Conservation (phyloP, 1,140 invertebrate genomes). For the Trichonephila clavata region DNA sequence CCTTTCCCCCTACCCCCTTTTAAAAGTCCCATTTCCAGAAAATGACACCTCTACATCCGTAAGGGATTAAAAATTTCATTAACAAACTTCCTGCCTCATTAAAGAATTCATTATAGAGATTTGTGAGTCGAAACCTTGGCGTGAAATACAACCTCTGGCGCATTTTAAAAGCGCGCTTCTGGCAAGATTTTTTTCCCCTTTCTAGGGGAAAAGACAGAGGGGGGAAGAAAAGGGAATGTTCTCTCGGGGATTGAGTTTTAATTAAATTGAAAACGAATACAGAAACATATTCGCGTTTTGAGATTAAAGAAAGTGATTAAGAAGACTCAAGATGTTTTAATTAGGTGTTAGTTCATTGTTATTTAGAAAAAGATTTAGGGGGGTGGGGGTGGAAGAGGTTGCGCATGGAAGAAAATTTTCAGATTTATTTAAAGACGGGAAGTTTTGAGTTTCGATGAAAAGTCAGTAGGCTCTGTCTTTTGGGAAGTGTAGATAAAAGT, state of each 20-base stretch:
- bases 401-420: neutral
- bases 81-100: constrained; percentile 73
- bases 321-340: constrained; percentile 61
- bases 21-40: constrained; percentile 49
- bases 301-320: constrained; percentile 63
- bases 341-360: neutral
- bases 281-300: constrained; percentile 64
- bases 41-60: constrained; percentile 69
- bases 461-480: neutral
- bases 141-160: constrained; percentile 54
- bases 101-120: constrained; percentile 74
- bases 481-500: neutral
- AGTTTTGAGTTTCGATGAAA: neutral
- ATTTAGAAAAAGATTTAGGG: neutral
- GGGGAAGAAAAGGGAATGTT: neutral
- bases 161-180: neutral
- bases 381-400: neutral
- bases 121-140: constrained; percentile 25
- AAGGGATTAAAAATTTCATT: constrained; percentile 75
- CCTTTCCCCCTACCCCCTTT: constrained; percentile 11
- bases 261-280: constrained; percentile 72
- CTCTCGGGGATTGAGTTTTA: constrained; percentile 65
- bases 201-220: neutral
- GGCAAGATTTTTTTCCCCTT: neutral
- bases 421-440: neutral